Evolutionary conservation across 2,888 invertebrate species (phyloP).

Genomic region (Phengaris arion): DNA sequence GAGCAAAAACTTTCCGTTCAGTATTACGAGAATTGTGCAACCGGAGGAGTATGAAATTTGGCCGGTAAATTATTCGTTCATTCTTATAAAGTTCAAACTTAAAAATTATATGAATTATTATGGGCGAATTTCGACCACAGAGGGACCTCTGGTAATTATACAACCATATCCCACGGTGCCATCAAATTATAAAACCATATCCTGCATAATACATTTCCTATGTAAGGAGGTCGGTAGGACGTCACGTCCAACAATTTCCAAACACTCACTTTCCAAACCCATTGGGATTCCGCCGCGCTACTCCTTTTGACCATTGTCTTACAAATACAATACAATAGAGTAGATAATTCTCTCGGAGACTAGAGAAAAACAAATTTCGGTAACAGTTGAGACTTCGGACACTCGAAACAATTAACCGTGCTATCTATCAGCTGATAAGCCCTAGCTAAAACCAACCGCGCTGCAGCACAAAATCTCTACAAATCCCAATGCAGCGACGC

Average conservation of each 20-base stretch:
- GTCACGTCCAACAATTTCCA: constrained; percentile 68
- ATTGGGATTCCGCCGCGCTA: constrained; percentile 60
- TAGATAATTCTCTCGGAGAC: background rate
- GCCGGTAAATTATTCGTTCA: too few relatives aligned
- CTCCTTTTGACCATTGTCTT: constrained; percentile 62
- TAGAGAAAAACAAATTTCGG: background rate
- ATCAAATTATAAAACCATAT: constrained; percentile 28
- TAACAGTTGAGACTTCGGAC: too few relatives aligned
- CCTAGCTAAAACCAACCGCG: too few relatives aligned
- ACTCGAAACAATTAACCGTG: too few relatives aligned
- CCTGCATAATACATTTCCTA: constrained; percentile 44
- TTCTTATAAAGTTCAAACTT: background rate
- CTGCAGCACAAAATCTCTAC: too few relatives aligned
- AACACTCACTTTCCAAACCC: constrained; percentile 73
- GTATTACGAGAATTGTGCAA: too few relatives aligned
- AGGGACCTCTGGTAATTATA: background rate
- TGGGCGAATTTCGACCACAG: too few relatives aligned
- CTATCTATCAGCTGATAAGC: too few relatives aligned
- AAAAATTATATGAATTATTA: too few relatives aligned
- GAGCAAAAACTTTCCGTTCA: too few relatives aligned
- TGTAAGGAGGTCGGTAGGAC: constrained; percentile 65
- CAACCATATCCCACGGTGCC: background rate
- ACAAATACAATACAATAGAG: constrained; percentile 39
- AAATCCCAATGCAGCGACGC: too few relatives aligned
- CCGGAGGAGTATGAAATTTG: too few relatives aligned